Evolutionary conservation across 2,797 vertebrate genomes (phyloP), one percentile per base, ranked within the genome.

Genomic region (Gobionotothen gibberifrons): DNA sequence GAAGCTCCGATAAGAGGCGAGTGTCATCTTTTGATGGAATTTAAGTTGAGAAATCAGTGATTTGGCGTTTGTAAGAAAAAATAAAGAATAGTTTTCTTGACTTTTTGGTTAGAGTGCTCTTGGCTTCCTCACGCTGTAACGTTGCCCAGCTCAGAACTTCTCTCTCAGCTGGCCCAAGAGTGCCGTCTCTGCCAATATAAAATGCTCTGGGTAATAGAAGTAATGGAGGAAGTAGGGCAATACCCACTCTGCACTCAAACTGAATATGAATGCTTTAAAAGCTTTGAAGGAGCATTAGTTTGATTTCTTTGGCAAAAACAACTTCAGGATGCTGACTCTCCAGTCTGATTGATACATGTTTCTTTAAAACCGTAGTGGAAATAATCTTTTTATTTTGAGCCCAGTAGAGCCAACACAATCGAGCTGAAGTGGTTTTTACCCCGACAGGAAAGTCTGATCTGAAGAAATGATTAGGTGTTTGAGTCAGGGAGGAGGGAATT

Each of bases 391-490:
- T 14, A 49, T 78, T 76, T 69, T 32, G 67, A 83, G 85, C 78
- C 84, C 10, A 61, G 52, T 54, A 53, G 13, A 12, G 54, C 55
- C 55, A 52, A 56, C 74, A 88, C 81, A 86, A 85, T 87, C 74
- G 19, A 75, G 39, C 65, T 62, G 3, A 78, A 90, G 85, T 89
- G 85, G 90, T 91, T 87, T 87, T 78, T 79, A 55, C 78, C 66
- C 82, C 1, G 44, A 52, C 65, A 74, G 84, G 82, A 87, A 85
- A 59, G 57, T 55, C 71, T 65, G 55, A 66, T 81, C 61, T 81
- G 51, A 80, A 83, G 60, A 56, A 85, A 80, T 26, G 62, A 84
- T 86, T 78, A 67, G 26, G 26, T 73, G 42, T 72, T 79, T 53
- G 59, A 85, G 61, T 86, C 43, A 44, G 74, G 40, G 64, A 42